Base-by-base conservation (phyloP, 2,888 invertebrate genomes). In the Melanostoma mellinum region DNA sequence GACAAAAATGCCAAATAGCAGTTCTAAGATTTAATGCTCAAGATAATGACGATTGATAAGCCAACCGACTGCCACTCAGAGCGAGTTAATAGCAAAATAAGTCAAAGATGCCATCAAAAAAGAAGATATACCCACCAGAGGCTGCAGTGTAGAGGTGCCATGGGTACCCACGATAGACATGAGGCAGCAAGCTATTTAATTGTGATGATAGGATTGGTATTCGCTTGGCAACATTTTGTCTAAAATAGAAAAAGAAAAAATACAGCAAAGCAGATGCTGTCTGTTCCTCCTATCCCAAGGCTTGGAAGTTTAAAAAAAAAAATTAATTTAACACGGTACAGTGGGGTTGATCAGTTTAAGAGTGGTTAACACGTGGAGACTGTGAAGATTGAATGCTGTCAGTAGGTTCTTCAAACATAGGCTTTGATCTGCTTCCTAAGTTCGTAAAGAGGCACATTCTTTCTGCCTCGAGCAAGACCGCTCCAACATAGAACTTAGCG, bases 31-130 rank as follows among this genome's bases (percentile, higher is more conserved):
- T 71, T 65, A 58, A 71, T 35, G 44, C 63, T 58, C 8, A 56
- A 56, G 72, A 78, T 78, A 72, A 72, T 60, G 72, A 46, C 60
- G 35, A 72, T 72, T 78, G 78, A 72, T 78, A 78, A 72, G 72
- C 40, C 52, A 40, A 36, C 32, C 52, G 48, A 36, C 48, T 55
- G 61, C 56, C 52, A 65, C 42, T 71, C 44, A 58, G 53, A 30
- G 35, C 33, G 33, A 50, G 8, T 0, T 20, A 72, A 55, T 78
- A 65, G 67, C 58, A 72, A 77, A 77, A 77, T 77, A 77, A 77
- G 71, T 65, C 71, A 72, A 63, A 77, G 52, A 72, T 72, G 78
- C 40, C 72, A 67, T 48, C 20, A 61, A 53, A 55, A 42, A 44
- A 40, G 32, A 40, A 38, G 32, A 52, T n/a, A 30, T 8, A 20